Base-by-base conservation (phyloP, 2,888 invertebrate species). In the Eupithecia insigniata region DNA sequence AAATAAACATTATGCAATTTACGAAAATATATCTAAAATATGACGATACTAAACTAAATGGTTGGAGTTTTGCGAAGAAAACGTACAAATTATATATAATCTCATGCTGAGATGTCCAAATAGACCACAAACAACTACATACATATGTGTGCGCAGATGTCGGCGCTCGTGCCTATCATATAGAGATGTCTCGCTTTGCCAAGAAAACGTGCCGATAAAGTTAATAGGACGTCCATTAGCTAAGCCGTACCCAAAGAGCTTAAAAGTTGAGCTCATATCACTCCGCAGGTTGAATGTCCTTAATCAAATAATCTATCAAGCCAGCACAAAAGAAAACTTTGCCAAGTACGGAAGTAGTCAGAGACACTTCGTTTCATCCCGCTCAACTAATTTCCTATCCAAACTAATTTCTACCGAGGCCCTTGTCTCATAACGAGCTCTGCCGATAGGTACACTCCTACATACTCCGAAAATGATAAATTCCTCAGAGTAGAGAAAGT, bases 301-400 rank as follows among this genome's bases (percentile, higher is more conserved):
- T 80, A 79, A 79, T 81, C 85, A 87, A 88, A 85, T 83, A 85
- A 79, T 80, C 82, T 82, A 82, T 84, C 84, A 84, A 84, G 83
- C 82, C 76, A 77, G 81, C 82, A 84, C 82, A 84, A 82, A 83
- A 83, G 85, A 87, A 85, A 88, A 85, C 86, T 85, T 87, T 82
- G 79, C 78, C 79, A 80, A 82, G 81, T 84, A 85, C 82, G 55
- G 26, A 62, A 34, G 22, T 62, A n/a, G 81, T 84, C 80, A 80
- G 80, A 78, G 81, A 80, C 73, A 68, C 68, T 72, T 65, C 22
- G 58, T 67, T 76, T 70, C 70, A 68, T 72, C 67, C 58, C 64
- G 72, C 72, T 72, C 66, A 74, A 73, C 69, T 73, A 76, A 74
- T 77, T 74, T 74, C 73, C 72, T 76, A 71, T 73, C 26, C 66